Conservation (phyloP, 1,140 invertebrate genomes). For the Diabrotica undecimpunctata region DNA sequence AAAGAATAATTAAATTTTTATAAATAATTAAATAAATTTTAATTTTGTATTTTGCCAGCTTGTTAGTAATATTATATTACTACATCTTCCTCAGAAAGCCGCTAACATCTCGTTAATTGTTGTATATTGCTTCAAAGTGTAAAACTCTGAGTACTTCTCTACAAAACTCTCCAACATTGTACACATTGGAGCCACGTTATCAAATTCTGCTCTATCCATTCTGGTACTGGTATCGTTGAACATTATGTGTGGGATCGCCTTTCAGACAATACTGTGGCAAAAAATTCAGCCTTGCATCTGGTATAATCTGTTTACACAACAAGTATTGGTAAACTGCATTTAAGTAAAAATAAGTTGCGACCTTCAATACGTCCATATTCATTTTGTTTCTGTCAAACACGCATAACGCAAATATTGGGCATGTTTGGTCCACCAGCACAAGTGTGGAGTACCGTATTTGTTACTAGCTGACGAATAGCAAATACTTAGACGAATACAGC, state of each 20-base stretch:
- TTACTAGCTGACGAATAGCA: too few species aligned
- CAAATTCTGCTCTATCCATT: conserved; percentile 36
- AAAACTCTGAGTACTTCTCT: conserved; percentile 32
- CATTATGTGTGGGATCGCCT: conserved; percentile 19
- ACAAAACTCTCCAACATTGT: conserved; percentile 39
- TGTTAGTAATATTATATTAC: conserved; percentile 45
- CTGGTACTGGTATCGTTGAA: conserved; percentile 35
- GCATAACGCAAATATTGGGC: too few species aligned
- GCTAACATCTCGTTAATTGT: conserved; percentile 44
- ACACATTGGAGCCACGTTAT: conserved; percentile 42
- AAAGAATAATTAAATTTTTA: too few species aligned
- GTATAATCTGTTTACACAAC: too few species aligned
- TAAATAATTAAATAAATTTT: conserved; percentile 44
- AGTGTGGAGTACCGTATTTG: too few species aligned
- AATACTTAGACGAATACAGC: too few species aligned
- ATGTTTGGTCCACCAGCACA: too few species aligned
- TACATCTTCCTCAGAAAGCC: conserved; percentile 38
- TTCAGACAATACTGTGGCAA: conserved; percentile 11
- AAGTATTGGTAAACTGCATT: too few species aligned
- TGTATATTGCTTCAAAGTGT: conserved; percentile 25
- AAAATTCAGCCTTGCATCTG: too few species aligned
- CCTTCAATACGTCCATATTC: too few species aligned
- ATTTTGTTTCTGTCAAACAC: too few species aligned
- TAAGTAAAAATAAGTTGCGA: too few species aligned
- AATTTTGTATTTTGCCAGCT: conserved; percentile 48